These are phyloP conservation scores for Drepana arcuata DNA, from an alignment of 1,140 invertebrate genomes.

Conservation along the genomic window DNA sequence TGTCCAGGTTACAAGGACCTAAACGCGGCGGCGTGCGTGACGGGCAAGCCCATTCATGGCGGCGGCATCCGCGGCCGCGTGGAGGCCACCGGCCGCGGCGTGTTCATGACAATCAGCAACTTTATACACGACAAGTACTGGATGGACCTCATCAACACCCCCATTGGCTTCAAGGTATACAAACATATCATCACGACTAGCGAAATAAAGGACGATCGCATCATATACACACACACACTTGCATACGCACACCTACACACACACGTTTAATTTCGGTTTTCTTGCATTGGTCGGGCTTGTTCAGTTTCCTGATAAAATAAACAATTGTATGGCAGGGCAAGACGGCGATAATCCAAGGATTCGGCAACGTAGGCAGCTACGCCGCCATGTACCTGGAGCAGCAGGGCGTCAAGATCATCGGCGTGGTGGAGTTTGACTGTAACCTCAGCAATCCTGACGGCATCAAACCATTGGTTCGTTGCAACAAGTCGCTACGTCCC, in stretches of 20 bases:
- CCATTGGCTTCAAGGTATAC: slow-evolving; percentile 77
- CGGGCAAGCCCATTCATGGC: slow-evolving; percentile 86
- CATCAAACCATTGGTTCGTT: slow-evolving; percentile 81
- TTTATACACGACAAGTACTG: slow-evolving; percentile 86
- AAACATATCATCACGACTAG: too few species aligned
- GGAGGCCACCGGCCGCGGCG: slow-evolving; percentile 91
- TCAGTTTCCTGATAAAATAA: too few species aligned
- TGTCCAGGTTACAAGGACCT: slow-evolving; percentile 83
- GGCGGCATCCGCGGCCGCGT: slow-evolving; percentile 86
- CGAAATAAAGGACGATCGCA: too few species aligned
- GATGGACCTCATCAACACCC: slow-evolving; percentile 82
- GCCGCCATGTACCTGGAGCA: slow-evolving; percentile 82
- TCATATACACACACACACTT: too few species aligned
- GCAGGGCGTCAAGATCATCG: slow-evolving; percentile 86
- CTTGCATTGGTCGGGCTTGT: too few species aligned
- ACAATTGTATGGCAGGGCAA: too few species aligned
- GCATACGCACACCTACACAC: too few species aligned
- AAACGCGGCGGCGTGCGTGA: slow-evolving; percentile 88
- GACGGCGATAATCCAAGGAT: slow-evolving; percentile 91
- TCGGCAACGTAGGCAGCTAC: slow-evolving; percentile 91
- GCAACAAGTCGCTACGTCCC: too few species aligned
- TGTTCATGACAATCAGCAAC: slow-evolving; percentile 86
- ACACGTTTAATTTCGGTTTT: too few species aligned
- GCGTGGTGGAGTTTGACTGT: slow-evolving; percentile 83
- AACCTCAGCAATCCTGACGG: slow-evolving; percentile 83